Conservation (phyloP, 2,888 invertebrate species). For the Phengaris arion region DNA sequence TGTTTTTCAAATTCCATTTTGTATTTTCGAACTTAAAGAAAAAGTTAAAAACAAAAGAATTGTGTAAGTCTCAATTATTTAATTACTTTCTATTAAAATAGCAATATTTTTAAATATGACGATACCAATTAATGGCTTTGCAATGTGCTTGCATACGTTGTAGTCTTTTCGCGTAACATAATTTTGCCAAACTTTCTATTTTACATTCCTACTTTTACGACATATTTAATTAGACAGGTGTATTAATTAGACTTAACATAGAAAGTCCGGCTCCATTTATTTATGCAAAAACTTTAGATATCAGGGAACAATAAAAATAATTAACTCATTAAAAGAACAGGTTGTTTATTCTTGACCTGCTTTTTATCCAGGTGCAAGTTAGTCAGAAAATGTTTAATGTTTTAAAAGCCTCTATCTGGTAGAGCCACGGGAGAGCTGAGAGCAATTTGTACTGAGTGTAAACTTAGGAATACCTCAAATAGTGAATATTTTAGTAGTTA, state of each 20-base stretch:
- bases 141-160: not conserved
- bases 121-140: not conserved
- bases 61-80: not conserved
- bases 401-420: not conserved
- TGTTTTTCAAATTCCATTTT: too few relatives aligned
- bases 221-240: slow-evolving; percentile 18
- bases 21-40: too few relatives aligned
- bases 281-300: slow-evolving; percentile 21
- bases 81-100: not conserved
- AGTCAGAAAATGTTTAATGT: not conserved
- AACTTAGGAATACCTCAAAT: too few relatives aligned
- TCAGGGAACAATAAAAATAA: not conserved
- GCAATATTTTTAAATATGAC: not conserved
- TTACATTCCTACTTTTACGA: not conserved
- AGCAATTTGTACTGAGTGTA: not conserved
- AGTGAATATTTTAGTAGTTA: too few relatives aligned
- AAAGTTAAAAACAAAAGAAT: not conserved
- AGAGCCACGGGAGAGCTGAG: not conserved
- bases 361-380: slow-evolving; percentile 12
- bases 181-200: slow-evolving; percentile 4
- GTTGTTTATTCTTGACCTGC: not conserved
- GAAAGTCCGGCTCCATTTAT: not conserved
- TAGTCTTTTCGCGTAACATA: not conserved
- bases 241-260: not conserved
- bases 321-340: not conserved